Evolutionary conservation across 2,888 invertebrate genomes (phyloP).

Genomic region (Ganaspis brasiliensis): DNA sequence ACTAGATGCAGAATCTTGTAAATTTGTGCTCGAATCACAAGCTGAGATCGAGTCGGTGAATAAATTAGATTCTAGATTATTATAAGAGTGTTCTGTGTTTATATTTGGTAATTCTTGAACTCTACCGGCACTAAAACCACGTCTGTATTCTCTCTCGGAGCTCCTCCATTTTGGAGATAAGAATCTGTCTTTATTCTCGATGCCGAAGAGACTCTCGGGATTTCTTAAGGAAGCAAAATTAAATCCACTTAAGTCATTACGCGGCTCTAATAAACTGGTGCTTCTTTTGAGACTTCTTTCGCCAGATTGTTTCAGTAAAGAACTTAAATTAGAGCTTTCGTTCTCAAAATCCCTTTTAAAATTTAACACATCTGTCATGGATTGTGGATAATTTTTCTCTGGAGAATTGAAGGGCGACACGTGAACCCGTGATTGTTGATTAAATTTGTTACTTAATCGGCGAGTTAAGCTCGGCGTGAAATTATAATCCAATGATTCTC

Average conservation of each 20-base stretch:
- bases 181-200: neutral
- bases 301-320: too few relatives aligned
- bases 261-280: neutral
- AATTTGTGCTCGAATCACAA: constrained; percentile 64
- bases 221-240: neutral
- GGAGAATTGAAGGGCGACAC: constrained; percentile 73
- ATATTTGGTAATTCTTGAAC: neutral
- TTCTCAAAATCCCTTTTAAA: neutral
- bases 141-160: neutral
- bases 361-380: neutral
- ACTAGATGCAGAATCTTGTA: constrained; percentile 64
- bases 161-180: neutral
- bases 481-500: constrained; percentile 70
- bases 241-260: neutral
- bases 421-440: constrained; percentile 75
- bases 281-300: constrained; percentile 27
- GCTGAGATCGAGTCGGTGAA: constrained; percentile 52
- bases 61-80: neutral
- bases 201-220: neutral
- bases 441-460: constrained; percentile 75
- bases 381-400: constrained; percentile 57
- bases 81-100: neutral
- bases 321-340: neutral
- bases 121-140: neutral
- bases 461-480: constrained; percentile 78